These are phyloP conservation scores for Salvator merianae DNA, from an alignment of 2,113 vertebrate genomes.

Conservation along the genomic window DNA sequence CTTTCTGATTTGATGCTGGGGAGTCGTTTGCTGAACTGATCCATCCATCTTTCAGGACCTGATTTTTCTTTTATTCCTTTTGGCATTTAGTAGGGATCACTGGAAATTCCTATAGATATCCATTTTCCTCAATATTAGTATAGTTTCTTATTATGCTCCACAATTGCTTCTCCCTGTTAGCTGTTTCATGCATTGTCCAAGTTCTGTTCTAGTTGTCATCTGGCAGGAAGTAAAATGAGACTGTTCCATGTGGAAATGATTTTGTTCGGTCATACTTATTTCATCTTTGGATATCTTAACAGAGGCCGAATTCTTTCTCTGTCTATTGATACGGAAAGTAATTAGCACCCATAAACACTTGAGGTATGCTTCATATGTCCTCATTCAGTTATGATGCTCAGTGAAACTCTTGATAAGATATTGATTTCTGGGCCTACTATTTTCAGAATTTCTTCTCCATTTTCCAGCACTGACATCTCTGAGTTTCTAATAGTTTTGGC, in stretches of 20 bases:
- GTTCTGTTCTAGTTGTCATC: not conserved
- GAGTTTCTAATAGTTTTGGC: not conserved
- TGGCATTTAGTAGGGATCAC: not conserved
- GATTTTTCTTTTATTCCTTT: not conserved
- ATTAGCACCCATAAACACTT: not conserved
- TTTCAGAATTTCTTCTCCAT: not conserved
- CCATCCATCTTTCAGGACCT: not conserved
- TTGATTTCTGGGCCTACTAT: not conserved
- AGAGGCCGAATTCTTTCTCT: not conserved
- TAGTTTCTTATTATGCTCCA: not conserved
- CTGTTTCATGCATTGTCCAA: not conserved
- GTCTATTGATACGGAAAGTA: not conserved
- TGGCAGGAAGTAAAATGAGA: not conserved
- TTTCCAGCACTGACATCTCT: not conserved
- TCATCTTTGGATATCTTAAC: not conserved
- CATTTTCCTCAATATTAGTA: not conserved
- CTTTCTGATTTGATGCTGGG: not conserved
- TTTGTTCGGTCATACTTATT: not conserved
- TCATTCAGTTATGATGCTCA: not conserved
- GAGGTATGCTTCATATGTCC: not conserved
- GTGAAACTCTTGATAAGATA: not conserved
- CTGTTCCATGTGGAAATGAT: not conserved
- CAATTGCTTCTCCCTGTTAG: not conserved
- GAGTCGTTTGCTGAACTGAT: not conserved
- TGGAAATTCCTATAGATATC: not conserved